Percentiles rank a stretch among this genome's conserved stretches.
Evolutionary conservation across 1,140 invertebrate species (phyloP).

Genomic region (Procambarus clarkii): DNA sequence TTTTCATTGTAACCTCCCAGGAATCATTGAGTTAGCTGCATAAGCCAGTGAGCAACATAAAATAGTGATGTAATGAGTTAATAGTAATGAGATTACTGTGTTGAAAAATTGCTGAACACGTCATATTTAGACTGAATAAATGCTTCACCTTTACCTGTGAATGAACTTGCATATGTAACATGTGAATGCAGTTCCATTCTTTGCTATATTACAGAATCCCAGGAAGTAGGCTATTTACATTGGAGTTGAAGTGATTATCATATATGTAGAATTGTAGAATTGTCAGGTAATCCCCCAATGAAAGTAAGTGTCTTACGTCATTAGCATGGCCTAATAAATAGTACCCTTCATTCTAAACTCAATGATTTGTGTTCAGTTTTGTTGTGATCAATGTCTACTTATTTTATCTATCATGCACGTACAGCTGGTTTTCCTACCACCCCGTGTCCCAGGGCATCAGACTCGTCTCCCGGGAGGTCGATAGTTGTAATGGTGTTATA

Average conservation of each 20-base stretch:
- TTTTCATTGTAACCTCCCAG: neutral
- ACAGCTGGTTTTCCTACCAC: neutral
- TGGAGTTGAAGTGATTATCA: slow-evolving; percentile 11
- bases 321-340: neutral
- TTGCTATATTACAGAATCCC: neutral
- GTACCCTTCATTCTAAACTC: neutral
- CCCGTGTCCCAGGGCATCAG: neutral
- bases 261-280: neutral
- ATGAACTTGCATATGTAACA: neutral
- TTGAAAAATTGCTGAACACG: neutral
- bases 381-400: neutral
- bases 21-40: neutral
- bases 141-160: neutral
- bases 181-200: neutral
- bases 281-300: neutral
- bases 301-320: neutral
- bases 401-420: neutral
- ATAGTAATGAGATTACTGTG: neutral
- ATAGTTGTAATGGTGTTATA: neutral
- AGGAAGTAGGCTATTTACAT: slow-evolving; percentile 4
- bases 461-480: neutral
- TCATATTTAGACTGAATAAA: neutral
- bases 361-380: neutral
- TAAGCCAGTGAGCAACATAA: neutral
- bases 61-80: neutral